Percentiles rank a stretch among this genome's conserved stretches.
Evolutionary conservation across 2,797 vertebrate genomes (phyloP).

Genomic region (Vipera latastei): DNA sequence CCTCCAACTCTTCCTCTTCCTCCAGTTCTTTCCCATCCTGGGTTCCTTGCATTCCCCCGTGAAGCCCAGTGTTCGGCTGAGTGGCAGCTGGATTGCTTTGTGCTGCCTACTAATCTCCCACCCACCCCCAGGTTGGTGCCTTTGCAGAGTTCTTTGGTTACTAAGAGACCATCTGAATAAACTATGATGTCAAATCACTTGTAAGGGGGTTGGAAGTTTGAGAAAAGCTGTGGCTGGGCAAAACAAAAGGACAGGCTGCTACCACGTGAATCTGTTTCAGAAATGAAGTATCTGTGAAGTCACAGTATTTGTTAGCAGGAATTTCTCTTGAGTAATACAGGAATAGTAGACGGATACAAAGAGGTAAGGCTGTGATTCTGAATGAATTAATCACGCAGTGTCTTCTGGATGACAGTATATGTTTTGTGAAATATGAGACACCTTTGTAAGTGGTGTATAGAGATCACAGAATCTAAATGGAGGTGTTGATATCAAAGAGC

Average conservation of each 20-base stretch:
- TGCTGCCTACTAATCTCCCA: neutral
- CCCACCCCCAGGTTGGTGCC: neutral
- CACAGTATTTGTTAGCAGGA: neutral
- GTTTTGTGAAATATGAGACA: neutral
- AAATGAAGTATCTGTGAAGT: neutral
- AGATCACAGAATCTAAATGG: neutral
- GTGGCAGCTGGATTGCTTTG: neutral
- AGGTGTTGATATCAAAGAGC: neutral
- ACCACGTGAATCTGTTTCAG: neutral
- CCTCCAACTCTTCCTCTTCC: fast-evolving
- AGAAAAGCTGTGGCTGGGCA: neutral
- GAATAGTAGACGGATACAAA: neutral
- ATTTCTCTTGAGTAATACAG: neutral
- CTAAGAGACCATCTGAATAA: conserved; percentile 14
- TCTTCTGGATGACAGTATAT: neutral
- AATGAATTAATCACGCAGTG: neutral
- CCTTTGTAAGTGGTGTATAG: neutral
- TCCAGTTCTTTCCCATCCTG: neutral
- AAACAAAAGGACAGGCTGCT: neutral
- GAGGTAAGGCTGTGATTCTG: neutral
- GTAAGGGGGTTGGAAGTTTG: neutral
- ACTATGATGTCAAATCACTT: conserved; percentile 15
- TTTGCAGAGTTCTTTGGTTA: conserved; percentile 12
- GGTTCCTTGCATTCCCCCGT: neutral
- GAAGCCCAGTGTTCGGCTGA: neutral